These are phyloP conservation scores for Semaprochilodus insignis DNA, from an alignment of 2,797 vertebrate species.

Conservation along the genomic window DNA sequence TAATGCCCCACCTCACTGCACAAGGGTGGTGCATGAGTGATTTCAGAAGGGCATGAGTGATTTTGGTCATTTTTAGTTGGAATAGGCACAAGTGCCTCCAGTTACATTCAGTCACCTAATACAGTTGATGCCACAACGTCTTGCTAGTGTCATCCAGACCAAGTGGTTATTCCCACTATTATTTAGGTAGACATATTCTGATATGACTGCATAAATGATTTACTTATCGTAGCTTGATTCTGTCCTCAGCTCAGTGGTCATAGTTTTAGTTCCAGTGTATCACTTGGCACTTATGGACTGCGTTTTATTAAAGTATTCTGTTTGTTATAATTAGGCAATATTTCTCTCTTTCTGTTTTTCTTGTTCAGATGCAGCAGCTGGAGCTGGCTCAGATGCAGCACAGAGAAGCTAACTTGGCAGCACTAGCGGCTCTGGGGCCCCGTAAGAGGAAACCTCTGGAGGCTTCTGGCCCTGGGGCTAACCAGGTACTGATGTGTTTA, in stretches of 20 bases:
- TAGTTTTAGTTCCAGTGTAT: neutral
- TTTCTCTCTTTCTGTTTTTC: constrained; percentile 10
- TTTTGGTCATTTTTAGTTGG: no score
- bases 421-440: constrained; percentile 93
- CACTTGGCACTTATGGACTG: neutral
- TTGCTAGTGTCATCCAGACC: no score
- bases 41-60: no score
- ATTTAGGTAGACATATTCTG: no score
- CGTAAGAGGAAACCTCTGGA: constrained; percentile 88
- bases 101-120: no score
- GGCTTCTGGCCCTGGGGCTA: constrained; percentile 62
- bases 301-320: neutral
- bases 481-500: constrained; percentile 76
- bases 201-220: neutral
- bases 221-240: neutral
- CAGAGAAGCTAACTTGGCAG: constrained; percentile 90
- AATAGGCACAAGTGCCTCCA: no score
- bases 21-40: no score
- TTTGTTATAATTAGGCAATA: neutral
- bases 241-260: no score
- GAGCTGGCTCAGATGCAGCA: constrained; percentile 90
- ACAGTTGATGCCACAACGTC: no score
- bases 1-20: no score
- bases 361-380: constrained; percentile 87
- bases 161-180: no score